Evolutionary conservation across 2,113 vertebrate species (phyloP), one percentile per base, ranked within the genome.

Genomic region (Chionomys nivalis): DNA sequence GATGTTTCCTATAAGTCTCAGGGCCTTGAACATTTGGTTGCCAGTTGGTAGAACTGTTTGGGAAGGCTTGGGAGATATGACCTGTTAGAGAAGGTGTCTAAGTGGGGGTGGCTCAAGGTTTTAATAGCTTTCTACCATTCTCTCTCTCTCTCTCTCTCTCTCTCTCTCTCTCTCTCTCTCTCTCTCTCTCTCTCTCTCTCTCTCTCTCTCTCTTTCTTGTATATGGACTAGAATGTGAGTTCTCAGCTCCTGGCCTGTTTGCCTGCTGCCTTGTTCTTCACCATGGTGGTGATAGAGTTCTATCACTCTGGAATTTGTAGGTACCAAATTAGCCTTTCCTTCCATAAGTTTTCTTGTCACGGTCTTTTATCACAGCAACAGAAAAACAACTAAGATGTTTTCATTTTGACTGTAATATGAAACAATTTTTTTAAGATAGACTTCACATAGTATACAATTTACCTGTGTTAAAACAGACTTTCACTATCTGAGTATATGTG

Each of bases 351-450:
- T 23, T n/a, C n/a, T 83, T 83, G 55, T 26, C 23, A 26, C 9
- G 3, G n/a, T 61, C 36, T 83, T 83, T 61, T 58, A 39, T 61
- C 12, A 83, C n/a, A 83, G n/a, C n/a, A 82, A 1, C 55, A 61
- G 79, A 83, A 83, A 81, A 61, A 61, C 39, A 1, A 28, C 79
- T 61, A 26, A 61, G 58, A 44, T 79, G 7, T 85, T 28, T 96
- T 93, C n/a, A 81, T 89, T 93, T 91, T 10, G 47, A 31, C 86
- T 52, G 75, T 49, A 88, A 42, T 79, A n/a, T 73, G 52, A 78
- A 68, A 39, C 13, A 8, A 63, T 75, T 91, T 87, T 89, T 61
- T 73, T 61, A 77, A 55, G 39, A 63, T 63, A n/a, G 11, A 55
- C n/a, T 72, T 96, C 33, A 73, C 33, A 26, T 33, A 44, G 39